Conservation (phyloP, 2,797 vertebrate species). For the Morus bassanus region DNA sequence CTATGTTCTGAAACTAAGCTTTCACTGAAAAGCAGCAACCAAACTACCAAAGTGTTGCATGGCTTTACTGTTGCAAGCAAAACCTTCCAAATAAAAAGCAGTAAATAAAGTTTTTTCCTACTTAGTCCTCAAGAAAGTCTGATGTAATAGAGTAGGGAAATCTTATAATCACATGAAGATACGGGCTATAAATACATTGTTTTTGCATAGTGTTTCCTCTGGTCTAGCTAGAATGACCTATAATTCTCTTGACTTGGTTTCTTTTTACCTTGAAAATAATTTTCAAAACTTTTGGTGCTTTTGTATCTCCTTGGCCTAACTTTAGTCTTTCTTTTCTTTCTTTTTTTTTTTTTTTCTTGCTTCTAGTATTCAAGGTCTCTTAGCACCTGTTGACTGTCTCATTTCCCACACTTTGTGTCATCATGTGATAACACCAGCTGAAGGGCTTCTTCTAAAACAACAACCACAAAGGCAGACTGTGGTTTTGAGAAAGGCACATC, state of each 20-base stretch:
- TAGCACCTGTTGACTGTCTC: conserved; percentile 71
- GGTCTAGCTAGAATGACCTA: neutral
- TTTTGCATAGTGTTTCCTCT: neutral
- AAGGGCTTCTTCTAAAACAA: conserved; percentile 54
- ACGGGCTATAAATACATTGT: neutral
- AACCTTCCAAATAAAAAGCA: neutral
- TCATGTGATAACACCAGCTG: conserved; percentile 67
- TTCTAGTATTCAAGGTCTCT: conserved; percentile 49
- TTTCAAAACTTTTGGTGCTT: neutral
- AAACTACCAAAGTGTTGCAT: neutral
- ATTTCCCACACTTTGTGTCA: conserved; percentile 63
- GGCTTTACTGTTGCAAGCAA: neutral
- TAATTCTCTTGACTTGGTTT: neutral
- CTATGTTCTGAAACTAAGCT: neutral
- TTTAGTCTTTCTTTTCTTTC: neutral
- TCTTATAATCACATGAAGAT: neutral
- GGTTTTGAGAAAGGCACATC: conserved; percentile 65
- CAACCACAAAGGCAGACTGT: conserved; percentile 73
- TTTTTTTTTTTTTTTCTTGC: neutral
- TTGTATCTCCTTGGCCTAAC: neutral
- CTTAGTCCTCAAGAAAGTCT: neutral
- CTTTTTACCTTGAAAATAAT: conserved; percentile 12
- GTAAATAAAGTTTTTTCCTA: neutral
- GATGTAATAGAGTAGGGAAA: neutral
- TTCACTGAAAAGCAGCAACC: neutral